Evolutionary conservation across 2,888 invertebrate genomes (phyloP).

Genomic region (Ornithoptera alexandrae): DNA sequence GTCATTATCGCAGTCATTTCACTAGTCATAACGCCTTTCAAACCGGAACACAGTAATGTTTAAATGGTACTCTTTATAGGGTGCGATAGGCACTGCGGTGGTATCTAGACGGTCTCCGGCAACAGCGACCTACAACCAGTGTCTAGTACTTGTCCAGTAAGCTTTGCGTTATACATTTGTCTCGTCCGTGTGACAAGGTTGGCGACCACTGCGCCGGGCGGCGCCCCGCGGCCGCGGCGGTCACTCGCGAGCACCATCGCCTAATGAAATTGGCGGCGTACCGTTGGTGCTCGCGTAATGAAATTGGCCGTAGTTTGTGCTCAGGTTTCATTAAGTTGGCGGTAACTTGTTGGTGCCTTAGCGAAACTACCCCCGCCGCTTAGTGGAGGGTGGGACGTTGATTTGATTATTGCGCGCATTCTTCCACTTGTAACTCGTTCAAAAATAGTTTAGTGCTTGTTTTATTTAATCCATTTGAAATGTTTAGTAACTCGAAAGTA

Average conservation of each 20-base stretch:
- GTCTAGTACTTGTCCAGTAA: too few relatives aligned
- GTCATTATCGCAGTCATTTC: too few relatives aligned
- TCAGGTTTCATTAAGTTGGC: constrained; percentile 11
- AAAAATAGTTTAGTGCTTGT: too few relatives aligned
- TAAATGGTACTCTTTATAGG: too few relatives aligned
- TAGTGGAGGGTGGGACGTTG: not conserved
- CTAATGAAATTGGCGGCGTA: constrained; percentile 11
- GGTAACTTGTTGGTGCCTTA: constrained; percentile 15
- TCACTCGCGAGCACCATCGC: constrained; percentile 2
- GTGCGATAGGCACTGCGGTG: too few relatives aligned
- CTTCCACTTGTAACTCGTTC: not conserved
- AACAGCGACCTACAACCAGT: too few relatives aligned
- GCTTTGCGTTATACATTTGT: too few relatives aligned
- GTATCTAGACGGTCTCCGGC: too few relatives aligned
- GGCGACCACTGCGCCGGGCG: not conserved
- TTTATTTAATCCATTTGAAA: too few relatives aligned
- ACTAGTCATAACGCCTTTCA: too few relatives aligned
- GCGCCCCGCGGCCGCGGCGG: not conserved
- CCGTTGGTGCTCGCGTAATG: constrained; percentile 6
- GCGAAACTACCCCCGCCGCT: constrained; percentile 9
- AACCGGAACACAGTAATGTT: too few relatives aligned
- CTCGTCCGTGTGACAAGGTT: not conserved
- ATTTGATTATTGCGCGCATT: constrained; percentile 10
- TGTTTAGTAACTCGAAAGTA: too few relatives aligned
- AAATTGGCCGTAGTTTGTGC: constrained; percentile 13